Base-by-base conservation (phyloP, 1,140 invertebrate genomes). In the Drosophila lini region DNA sequence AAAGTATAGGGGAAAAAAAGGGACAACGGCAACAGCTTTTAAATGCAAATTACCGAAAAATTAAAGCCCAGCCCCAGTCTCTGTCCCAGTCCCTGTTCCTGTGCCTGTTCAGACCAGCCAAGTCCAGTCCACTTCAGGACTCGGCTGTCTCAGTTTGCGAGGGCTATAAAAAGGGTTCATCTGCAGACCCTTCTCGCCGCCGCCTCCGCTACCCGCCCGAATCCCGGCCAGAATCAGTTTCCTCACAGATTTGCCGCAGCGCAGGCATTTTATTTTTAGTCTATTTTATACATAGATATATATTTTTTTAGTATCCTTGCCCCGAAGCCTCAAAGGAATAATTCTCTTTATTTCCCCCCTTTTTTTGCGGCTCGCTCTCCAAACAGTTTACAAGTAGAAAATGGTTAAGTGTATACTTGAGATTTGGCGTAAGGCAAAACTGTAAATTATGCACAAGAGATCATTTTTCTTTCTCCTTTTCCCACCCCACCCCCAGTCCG, bases 371-470 rank as follows among this genome's bases (percentile, higher is more conserved):
- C 83, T 77, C 48, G 71, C 80, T 65, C 84, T 80, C 84, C 57
- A 78, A 80, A 74, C 84, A 84, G 60, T 89, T 84, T 89, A 76
- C 80, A 89, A 89, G 84, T 89, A 84, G 80, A 89, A 84, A 89
- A 84, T 84, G 84, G 80, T 84, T 89, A 84, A 89, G 85, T 84
- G 78, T 89, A 78, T 89, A 73, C 84, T 81, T 84, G 84, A 89
- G 84, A 89, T 89, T 89, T 75, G 78, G 69, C 74, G 78, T 78
- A 75, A 84, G 84, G 80, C 84, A 68, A 84, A 81, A 84, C 84
- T 84, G 84, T 89, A 89, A 89, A 89, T 89, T 89, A 89, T 89
- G 84, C 84, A 89, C 84, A 80, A 82, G 84, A 89, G 84, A 89
- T 89, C 80, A 89, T 89, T 89, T 89, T 89, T 81, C 80, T 89